Evolutionary conservation across 2,888 invertebrate species (phyloP).

Genomic region (Leptopilina myrica): DNA sequence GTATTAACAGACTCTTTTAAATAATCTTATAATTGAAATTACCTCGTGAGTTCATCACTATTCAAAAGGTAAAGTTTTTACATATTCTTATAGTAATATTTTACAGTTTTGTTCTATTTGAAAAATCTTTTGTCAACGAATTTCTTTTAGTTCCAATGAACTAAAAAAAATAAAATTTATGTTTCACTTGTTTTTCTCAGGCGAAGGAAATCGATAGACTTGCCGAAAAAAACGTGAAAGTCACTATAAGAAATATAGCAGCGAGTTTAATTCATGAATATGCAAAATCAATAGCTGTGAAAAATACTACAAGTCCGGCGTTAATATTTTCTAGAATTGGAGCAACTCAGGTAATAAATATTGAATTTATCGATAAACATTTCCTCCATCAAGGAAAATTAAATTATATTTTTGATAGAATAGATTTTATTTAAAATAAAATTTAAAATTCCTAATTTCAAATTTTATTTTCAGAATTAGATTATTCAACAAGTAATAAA

Average conservation of each 20-base stretch:
- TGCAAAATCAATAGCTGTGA: conserved; percentile 52
- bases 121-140: no score
- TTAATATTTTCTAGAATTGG: conserved; percentile 51
- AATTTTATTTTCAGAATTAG: conserved; percentile 37
- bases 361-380: neutral
- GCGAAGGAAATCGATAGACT: conserved; percentile 55
- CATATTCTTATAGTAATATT: no score
- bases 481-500: neutral
- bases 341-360: conserved; percentile 45
- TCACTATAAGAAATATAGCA: conserved; percentile 53
- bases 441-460: neutral
- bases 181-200: conserved; percentile 42
- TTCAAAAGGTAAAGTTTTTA: conserved; percentile 47
- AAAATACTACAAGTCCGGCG: conserved; percentile 55
- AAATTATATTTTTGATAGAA: neutral
- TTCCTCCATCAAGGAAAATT: no score
- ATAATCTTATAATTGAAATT: conserved; percentile 56
- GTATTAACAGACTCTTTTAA: conserved; percentile 52
- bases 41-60: conserved; percentile 50
- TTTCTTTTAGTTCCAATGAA: no score
- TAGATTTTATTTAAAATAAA: neutral
- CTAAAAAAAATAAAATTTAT: neutral
- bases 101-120: neutral
- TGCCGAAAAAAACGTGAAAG: conserved; percentile 53
- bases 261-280: conserved; percentile 54